A percentile compares a stretch with the other conserved stretches of the same genome.
These are phyloP conservation scores for Drosophila acutilabella DNA, from an alignment of 2,888 invertebrate species.

Conservation along the genomic window DNA sequence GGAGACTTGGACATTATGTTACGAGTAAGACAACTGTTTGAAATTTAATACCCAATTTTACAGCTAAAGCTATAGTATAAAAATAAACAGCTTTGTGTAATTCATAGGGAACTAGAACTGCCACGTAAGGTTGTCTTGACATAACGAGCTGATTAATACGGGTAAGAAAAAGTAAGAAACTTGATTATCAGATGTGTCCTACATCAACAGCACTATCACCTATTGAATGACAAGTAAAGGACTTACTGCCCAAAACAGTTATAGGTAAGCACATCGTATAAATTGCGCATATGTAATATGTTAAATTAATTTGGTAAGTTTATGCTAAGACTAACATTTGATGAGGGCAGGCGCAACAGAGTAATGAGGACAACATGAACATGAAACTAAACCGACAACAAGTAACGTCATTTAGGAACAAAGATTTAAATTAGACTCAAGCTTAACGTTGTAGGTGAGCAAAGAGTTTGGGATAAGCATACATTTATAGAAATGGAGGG, in stretches of 20 bases:
- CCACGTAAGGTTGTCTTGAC: conserved; percentile 12
- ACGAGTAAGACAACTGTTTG: conserved; percentile 16
- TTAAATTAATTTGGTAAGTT: neutral
- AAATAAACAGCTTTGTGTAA: conserved; percentile 21
- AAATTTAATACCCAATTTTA: conserved; percentile 19
- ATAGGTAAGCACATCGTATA: neutral
- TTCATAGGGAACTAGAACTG: conserved; percentile 8
- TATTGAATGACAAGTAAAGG: neutral
- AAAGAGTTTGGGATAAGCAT: neutral
- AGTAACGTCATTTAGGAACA: conserved; percentile 72
- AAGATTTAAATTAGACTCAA: conserved; percentile 58
- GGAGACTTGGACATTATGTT: conserved; percentile 12
- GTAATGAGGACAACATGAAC: conserved; percentile 28
- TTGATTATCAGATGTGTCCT: neutral
- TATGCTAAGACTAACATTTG: conserved; percentile 21
- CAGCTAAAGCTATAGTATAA: neutral
- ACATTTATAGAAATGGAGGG: neutral
- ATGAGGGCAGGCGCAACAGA: conserved; percentile 23
- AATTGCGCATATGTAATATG: conserved; percentile 22
- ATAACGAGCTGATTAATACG: neutral
- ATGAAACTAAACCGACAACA: conserved; percentile 58
- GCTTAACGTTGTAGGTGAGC: conserved; percentile 10
- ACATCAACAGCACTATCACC: neutral
- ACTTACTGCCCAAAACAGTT: conserved; percentile 12
- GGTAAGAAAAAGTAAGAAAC: neutral